phyloP scores from a whole-genome alignment of 2,888 invertebrate genomes.

The Cremastinae sp. region DNA sequence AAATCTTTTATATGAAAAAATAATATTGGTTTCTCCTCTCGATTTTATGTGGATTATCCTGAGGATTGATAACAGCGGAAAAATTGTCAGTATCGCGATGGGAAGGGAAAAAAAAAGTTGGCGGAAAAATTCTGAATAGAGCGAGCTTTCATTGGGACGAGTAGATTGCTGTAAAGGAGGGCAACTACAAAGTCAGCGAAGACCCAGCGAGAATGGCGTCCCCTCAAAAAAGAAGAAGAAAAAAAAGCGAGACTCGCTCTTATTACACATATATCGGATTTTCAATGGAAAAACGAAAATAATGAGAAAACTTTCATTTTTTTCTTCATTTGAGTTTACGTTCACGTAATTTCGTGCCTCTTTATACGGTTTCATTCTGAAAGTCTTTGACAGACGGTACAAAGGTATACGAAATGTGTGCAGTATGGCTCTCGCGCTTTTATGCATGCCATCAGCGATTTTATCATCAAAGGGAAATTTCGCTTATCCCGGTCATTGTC shows the following conservation, averaged over 20 bases:
- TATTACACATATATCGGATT: background rate
- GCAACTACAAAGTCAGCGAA: slow-evolving; percentile 11
- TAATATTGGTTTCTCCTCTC: background rate
- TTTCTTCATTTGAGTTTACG: slow-evolving; percentile 2
- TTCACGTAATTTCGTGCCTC: background rate
- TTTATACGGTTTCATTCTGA: background rate
- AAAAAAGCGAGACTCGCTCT: too few relatives aligned
- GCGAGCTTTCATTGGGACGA: slow-evolving; percentile 7
- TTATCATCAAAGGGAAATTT: background rate
- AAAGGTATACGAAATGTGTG: background rate
- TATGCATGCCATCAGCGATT: background rate
- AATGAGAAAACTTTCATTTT: slow-evolving; percentile 25
- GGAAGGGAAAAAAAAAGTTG: background rate
- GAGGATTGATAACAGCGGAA: too few relatives aligned
- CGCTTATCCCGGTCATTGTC: too few relatives aligned
- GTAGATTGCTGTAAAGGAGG: slow-evolving; percentile 30
- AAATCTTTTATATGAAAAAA: too few relatives aligned
- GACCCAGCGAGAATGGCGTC: background rate
- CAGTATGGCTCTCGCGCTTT: background rate
- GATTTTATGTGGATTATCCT: slow-evolving; percentile 7
- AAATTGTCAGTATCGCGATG: background rate
- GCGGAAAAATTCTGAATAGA: slow-evolving; percentile 14
- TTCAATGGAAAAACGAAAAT: slow-evolving; percentile 4
- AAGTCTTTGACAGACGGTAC: background rate
- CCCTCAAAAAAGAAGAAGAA: background rate